A percentile compares a stretch with the other conserved stretches of the same genome.
Evolutionary conservation across 2,797 vertebrate genomes (phyloP).

Genomic region (Mus spretus): DNA sequence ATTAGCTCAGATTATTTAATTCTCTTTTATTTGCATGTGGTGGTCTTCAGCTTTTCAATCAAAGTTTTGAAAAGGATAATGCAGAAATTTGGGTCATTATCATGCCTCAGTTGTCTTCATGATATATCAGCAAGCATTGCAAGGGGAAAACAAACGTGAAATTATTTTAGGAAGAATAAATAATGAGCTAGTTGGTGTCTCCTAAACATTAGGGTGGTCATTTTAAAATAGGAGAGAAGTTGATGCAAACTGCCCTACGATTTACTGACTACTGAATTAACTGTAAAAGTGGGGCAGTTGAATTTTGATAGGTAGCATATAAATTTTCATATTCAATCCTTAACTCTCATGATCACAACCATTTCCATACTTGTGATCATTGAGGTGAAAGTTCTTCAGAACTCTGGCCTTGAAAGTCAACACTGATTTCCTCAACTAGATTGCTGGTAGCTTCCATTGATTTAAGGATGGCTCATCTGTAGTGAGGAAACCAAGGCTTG

Average conservation of each 20-base stretch:
- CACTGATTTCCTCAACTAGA: not conserved
- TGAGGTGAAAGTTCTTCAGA: not conserved
- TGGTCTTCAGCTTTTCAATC: not conserved
- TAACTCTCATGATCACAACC: not conserved
- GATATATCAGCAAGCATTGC: not conserved
- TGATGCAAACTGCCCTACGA: not conserved
- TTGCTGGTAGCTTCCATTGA: not conserved
- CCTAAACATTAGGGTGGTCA: constrained; percentile 8
- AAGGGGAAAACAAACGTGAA: not conserved
- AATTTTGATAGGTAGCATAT: constrained; percentile 13
- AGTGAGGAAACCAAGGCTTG: not conserved
- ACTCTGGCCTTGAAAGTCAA: not conserved
- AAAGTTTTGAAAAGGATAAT: constrained; percentile 47
- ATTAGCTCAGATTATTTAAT: not conserved
- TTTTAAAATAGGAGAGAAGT: not conserved
- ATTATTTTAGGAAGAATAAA: constrained; percentile 10
- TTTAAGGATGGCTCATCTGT: not conserved
- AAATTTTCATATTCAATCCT: constrained; percentile 38
- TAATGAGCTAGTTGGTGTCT: not conserved
- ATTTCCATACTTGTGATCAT: not conserved
- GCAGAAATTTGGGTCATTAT: not conserved
- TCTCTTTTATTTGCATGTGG: not conserved
- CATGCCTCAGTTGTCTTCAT: constrained; percentile 10
- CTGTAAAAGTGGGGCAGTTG: not conserved
- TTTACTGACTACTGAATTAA: not conserved